Evolutionary conservation across 1,140 invertebrate species (phyloP).

Genomic region (Galendromus occidentalis): DNA sequence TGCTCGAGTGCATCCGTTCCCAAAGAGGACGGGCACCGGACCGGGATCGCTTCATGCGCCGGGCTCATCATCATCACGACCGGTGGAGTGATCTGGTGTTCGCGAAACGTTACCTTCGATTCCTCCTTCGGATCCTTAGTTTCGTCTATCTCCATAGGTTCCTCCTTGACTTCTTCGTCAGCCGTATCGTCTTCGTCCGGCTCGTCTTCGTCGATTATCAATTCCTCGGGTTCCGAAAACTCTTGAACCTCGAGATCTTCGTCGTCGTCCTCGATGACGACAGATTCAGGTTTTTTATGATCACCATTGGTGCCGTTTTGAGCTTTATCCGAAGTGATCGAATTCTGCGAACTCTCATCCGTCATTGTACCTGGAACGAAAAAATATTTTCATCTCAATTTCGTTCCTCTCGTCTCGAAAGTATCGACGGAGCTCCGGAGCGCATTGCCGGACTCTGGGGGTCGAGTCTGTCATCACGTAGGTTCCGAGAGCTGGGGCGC

Average conservation of each 20-base stretch:
- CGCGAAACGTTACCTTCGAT: too few species aligned
- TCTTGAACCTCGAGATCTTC: not conserved
- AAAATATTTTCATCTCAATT: too few species aligned
- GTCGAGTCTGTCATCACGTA: too few species aligned
- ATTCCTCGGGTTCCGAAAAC: not conserved
- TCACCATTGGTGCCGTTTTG: constrained; percentile 6
- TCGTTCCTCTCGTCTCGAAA: too few species aligned
- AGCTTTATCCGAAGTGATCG: not conserved
- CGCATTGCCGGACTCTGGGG: too few species aligned
- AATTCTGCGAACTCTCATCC: constrained; percentile 3
- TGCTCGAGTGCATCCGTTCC: too few species aligned
- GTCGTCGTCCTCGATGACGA: not conserved
- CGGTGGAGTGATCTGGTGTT: too few species aligned
- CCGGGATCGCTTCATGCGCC: too few species aligned
- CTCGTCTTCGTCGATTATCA: not conserved
- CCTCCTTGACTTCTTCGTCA: not conserved
- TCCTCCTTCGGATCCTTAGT: not conserved
- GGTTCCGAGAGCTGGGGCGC: too few species aligned
- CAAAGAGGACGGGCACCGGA: too few species aligned
- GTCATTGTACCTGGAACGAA: not conserved
- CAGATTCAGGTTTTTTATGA: not conserved
- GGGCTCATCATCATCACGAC: too few species aligned
- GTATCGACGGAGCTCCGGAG: too few species aligned
- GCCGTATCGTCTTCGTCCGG: not conserved
- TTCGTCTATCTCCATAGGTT: not conserved